Base-by-base conservation (phyloP, 1,140 invertebrate genomes). In the Trichogramma pretiosum region DNA sequence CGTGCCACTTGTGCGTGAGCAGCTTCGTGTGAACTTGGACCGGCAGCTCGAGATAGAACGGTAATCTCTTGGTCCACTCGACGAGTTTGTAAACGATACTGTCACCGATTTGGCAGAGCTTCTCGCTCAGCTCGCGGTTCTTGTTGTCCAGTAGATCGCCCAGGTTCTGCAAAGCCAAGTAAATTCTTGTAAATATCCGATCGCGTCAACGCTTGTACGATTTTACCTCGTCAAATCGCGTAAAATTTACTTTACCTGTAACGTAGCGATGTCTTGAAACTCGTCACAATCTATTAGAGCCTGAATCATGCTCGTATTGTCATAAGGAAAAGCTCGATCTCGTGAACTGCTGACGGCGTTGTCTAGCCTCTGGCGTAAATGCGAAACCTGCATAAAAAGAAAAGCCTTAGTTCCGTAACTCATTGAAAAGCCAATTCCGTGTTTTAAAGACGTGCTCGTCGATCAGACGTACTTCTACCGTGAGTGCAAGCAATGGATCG, bases 1-100 rank as follows among this genome's bases (percentile, higher is more conserved):
- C 90, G 67, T 96, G 92, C 94, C 94, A 98, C 69, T 96, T 94
- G 68, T 95, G 90, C 53, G 93, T 97, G 52, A 98, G 77, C 53
- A 98, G 77, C 70, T 90, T 85, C 40, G 92, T 94, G 65, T 95
- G 89, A 52, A 93, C 86, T 73, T 94, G 88, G 49, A 95, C 87
- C 19, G 93, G 91, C 54, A 97, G 82, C 70, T 97, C 92, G 65
- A 87, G 76, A 65, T 96, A 97, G 73, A 98, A 98, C 24, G 94
- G 94, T 67, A 98, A 73, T 68, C 93, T 82, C 72, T 95, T 95
- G 56, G 93, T 97, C 94, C 94, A 98, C 71, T 95, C 91, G 47
- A 98, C 93, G 72, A 98, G 80, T 73, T 96, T 94, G 74, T 92
- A 90, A 28, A 95, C 91, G 62, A 95, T 94, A 40, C 89, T 93